Conservation (phyloP, 2,797 vertebrate species). For the Enteromius treurensis region DNA sequence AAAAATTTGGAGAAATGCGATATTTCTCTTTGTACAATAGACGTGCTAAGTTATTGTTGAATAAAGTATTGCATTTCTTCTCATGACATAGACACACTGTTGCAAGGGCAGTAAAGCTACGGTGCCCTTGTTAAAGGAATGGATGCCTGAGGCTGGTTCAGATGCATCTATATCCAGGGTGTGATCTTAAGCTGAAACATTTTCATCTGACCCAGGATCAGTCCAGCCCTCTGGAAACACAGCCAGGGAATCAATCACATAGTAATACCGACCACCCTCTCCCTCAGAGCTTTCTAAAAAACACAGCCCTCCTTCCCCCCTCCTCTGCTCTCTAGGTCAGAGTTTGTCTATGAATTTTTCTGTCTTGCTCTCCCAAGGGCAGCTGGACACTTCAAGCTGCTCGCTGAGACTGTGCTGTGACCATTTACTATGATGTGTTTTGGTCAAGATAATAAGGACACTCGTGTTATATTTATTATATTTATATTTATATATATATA, state of each 20-base stretch:
- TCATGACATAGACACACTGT: constrained; percentile 65
- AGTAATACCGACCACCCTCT: constrained; percentile 66
- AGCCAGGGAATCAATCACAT: constrained; percentile 72
- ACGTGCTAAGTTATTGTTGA: constrained; percentile 68
- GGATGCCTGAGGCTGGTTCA: constrained; percentile 65
- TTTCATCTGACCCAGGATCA: constrained; percentile 75
- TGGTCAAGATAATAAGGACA: constrained; percentile 37
- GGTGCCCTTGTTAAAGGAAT: constrained; percentile 70
- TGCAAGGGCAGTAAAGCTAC: constrained; percentile 70
- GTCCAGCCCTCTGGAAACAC: constrained; percentile 73
- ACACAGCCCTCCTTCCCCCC: constrained; percentile 36
- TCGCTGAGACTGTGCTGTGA: neutral
- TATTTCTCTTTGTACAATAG: neutral
- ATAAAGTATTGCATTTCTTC: constrained; percentile 73
- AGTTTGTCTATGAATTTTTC: constrained; percentile 41
- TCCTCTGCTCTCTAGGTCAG: constrained; percentile 19
- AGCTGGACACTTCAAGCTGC: constrained; percentile 37
- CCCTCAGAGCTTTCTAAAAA: constrained; percentile 40
- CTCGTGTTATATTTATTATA: constrained; percentile 1
- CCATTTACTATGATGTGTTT: constrained; percentile 9
- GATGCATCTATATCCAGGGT: constrained; percentile 71
- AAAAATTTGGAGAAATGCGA: neutral
- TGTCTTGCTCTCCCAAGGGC: constrained; percentile 27
- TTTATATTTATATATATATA: too few relatives aligned
- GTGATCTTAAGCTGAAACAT: constrained; percentile 68